Evolutionary conservation across 2,888 invertebrate genomes (phyloP).

Genomic region (Rhimphoctona megacephalus): DNA sequence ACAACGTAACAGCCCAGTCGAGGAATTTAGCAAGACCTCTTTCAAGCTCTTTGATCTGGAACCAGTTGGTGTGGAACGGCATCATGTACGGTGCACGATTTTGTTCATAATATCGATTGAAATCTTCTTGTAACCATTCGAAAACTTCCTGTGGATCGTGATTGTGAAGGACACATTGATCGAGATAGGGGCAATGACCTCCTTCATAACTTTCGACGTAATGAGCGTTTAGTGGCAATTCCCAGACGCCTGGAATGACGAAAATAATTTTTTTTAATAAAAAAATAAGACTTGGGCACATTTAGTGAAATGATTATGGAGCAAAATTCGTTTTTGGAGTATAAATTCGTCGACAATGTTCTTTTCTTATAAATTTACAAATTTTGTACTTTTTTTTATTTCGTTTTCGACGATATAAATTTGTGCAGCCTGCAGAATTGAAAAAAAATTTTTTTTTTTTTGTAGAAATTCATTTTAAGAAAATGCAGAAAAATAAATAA

Average conservation of each 20-base stretch:
- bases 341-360: background rate
- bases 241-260: constrained; percentile 92
- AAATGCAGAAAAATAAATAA: constrained; percentile 11
- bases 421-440: background rate
- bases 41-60: constrained; percentile 94
- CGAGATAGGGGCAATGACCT: constrained; percentile 96
- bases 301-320: background rate
- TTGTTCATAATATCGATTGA: constrained; percentile 93
- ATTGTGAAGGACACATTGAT: constrained; percentile 96
- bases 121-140: constrained; percentile 96
- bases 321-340: background rate
- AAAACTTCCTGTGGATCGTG: constrained; percentile 92
- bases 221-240: constrained; percentile 95
- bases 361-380: background rate
- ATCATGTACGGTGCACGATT: constrained; percentile 97
- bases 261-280: background rate
- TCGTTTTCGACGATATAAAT: background rate
- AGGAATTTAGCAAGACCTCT: constrained; percentile 94
- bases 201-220: constrained; percentile 95
- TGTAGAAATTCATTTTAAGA: background rate
- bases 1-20: constrained; percentile 91
- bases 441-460: background rate
- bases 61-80: constrained; percentile 99
- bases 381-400: background rate
- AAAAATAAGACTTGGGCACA: background rate